Evolutionary conservation across 1,140 invertebrate genomes (phyloP).

Genomic region (Anastatus disparis): DNA sequence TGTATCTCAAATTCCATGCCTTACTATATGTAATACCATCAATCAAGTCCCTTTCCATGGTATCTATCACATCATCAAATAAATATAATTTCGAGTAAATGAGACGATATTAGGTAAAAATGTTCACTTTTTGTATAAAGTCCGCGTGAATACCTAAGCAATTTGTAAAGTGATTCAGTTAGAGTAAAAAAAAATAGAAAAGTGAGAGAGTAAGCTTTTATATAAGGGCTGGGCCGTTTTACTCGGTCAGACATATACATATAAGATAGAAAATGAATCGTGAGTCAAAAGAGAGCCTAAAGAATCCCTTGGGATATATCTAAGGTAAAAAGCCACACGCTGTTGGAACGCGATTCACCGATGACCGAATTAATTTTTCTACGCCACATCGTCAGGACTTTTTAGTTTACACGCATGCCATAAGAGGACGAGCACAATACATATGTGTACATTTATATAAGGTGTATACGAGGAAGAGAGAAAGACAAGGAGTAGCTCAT

Average conservation of each 20-base stretch:
- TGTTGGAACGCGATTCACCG: slow-evolving; percentile 53
- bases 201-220: too few relatives aligned
- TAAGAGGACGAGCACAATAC: slow-evolving; percentile 14
- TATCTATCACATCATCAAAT: too few relatives aligned
- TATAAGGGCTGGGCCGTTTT: slow-evolving; percentile 36
- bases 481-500: slow-evolving; percentile 22
- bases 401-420: slow-evolving; percentile 44
- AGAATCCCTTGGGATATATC: slow-evolving; percentile 44
- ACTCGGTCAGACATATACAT: slow-evolving; percentile 32
- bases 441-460: too few relatives aligned
- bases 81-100: slow-evolving; percentile 18
- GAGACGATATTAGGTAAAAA: slow-evolving; percentile 11
- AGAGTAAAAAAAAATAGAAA: too few relatives aligned
- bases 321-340: too few relatives aligned
- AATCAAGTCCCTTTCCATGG: too few relatives aligned
- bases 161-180: slow-evolving; percentile 41
- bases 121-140: slow-evolving; percentile 24
- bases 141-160: slow-evolving; percentile 26
- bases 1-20: too few relatives aligned
- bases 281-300: slow-evolving; percentile 8
- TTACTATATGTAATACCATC: too few relatives aligned
- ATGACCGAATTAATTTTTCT: slow-evolving; percentile 59
- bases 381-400: slow-evolving; percentile 39
- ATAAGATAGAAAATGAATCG: slow-evolving; percentile 34
- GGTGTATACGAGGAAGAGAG: slow-evolving; percentile 17